Evolutionary conservation across 2,888 invertebrate genomes (phyloP).

Genomic region (Scaptomyza cyrtandrae): DNA sequence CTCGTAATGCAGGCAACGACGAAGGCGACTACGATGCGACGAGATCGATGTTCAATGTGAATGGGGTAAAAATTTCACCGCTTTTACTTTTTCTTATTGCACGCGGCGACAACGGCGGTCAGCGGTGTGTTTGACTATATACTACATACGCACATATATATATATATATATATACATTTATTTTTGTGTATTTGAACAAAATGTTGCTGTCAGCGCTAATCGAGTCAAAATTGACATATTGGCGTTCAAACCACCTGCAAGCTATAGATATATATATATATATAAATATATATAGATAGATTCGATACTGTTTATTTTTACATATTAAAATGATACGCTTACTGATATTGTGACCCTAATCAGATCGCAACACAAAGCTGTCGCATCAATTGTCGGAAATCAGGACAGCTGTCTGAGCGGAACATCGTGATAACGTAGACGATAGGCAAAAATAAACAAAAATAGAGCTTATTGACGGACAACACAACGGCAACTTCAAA

Average conservation of each 20-base stretch:
- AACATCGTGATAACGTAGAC: conserved; percentile 31
- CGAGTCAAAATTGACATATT: conserved; percentile 56
- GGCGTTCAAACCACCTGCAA: conserved; percentile 23
- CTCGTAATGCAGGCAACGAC: conserved; percentile 57
- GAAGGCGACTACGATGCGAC: too few relatives aligned
- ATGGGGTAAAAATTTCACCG: conserved; percentile 74
- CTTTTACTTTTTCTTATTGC: conserved; percentile 71
- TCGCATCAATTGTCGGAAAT: conserved; percentile 12
- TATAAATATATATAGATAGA: neutral
- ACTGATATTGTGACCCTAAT: conserved; percentile 20
- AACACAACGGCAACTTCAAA: conserved; percentile 7
- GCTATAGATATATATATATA: neutral
- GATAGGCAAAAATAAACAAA: conserved; percentile 30
- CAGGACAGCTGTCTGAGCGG: conserved; percentile 34
- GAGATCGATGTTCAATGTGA: conserved; percentile 71
- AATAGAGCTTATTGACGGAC: neutral
- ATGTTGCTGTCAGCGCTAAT: conserved; percentile 49
- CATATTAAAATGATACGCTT: too few relatives aligned
- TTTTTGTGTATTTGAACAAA: conserved; percentile 42
- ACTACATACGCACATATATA: conserved; percentile 4
- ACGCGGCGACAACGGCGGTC: conserved; percentile 30
- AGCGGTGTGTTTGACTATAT: conserved; percentile 28
- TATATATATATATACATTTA: neutral
- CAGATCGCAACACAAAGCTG: conserved; percentile 11
- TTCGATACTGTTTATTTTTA: neutral